Percentiles rank a stretch among this genome's conserved stretches.
Evolutionary conservation across 2,888 invertebrate genomes (phyloP).

Genomic region (Dinocampus coccinellae): DNA sequence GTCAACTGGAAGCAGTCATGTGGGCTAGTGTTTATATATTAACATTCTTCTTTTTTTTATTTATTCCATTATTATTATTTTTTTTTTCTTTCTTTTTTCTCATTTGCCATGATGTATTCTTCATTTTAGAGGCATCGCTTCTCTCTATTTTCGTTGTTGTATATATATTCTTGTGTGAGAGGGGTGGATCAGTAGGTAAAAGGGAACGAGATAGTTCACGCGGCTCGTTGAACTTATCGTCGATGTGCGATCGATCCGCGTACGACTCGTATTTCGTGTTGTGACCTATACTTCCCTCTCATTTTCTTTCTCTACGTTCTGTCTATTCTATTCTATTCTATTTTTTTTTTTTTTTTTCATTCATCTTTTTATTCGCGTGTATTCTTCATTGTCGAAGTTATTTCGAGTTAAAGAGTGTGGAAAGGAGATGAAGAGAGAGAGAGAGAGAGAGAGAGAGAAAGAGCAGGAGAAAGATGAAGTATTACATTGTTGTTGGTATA

Average conservation of each 20-base stretch:
- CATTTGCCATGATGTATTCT: conserved; percentile 16
- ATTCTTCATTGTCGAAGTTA: neutral
- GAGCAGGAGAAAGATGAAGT: too few species aligned
- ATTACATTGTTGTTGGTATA: too few species aligned
- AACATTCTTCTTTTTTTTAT: too few species aligned
- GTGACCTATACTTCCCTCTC: neutral
- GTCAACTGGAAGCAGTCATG: conserved; percentile 51
- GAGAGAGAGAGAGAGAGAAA: too few species aligned
- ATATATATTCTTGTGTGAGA: neutral
- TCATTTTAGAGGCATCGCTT: neutral
- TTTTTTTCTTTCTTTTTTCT: conserved; percentile 40
- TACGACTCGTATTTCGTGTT: conserved; percentile 26
- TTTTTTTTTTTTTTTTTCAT: too few species aligned
- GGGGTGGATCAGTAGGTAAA: neutral
- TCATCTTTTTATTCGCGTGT: neutral
- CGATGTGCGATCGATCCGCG: conserved; percentile 33
- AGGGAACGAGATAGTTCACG: conserved; percentile 8
- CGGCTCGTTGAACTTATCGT: conserved; percentile 40
- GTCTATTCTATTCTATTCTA: too few species aligned
- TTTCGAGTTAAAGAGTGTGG: too few species aligned
- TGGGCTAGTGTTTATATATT: too few species aligned
- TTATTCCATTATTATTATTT: too few species aligned
- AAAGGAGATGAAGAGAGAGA: too few species aligned
- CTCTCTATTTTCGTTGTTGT: conserved; percentile 9
- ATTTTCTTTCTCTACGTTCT: neutral